Base-by-base conservation (phyloP, 1,140 invertebrate genomes). In the Ceratina calcarata region DNA sequence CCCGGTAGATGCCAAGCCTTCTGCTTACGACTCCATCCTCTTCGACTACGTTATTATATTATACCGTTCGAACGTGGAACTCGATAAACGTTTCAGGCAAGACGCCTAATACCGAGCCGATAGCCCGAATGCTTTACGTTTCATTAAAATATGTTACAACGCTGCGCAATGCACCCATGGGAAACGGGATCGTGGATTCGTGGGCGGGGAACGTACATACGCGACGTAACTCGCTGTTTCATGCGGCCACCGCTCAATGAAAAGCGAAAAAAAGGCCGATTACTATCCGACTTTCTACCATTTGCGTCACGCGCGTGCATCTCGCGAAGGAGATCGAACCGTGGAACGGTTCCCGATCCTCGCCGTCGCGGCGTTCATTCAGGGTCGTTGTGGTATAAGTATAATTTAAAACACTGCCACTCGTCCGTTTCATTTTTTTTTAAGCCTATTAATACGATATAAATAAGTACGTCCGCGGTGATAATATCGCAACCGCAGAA, bases 81-180 rank as follows among this genome's bases (percentile, higher is more conserved):
- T 15, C 22, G 53, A 69, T 51, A 61, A 69, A 69, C 20, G 20
- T 8, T 60, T 61, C 16, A 4, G 53, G 15, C 18, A 67, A 69
- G 51, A 51, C n/a, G 51, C 22, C 15, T 45, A n/a, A 24, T 37
- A 16, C 13, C 70, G 22, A 24, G 12, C 60, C 10, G 53, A 73
- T n/a, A 65, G 32, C 32, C 15, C 51, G 20, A 71, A 58, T 37
- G 15, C 51, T 75, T 76, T 68, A 76, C 53, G 15, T 68, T 68
- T 76, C 65, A 27, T 68, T 76, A 27, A 45, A 58, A 67, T 58
- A 75, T 67, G 66, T 75, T 75, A 75, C 57, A 12, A 13, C 15
- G 15, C 51, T 10, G 37, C 27, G 24, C 53, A 58, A 57, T 16
- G 20, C 27, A 13, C 32, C 64, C 57, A 22, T n/a, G n/a, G 51